Evolutionary conservation across 2,113 vertebrate genomes (phyloP).

Genomic region (Elachura formosa): DNA sequence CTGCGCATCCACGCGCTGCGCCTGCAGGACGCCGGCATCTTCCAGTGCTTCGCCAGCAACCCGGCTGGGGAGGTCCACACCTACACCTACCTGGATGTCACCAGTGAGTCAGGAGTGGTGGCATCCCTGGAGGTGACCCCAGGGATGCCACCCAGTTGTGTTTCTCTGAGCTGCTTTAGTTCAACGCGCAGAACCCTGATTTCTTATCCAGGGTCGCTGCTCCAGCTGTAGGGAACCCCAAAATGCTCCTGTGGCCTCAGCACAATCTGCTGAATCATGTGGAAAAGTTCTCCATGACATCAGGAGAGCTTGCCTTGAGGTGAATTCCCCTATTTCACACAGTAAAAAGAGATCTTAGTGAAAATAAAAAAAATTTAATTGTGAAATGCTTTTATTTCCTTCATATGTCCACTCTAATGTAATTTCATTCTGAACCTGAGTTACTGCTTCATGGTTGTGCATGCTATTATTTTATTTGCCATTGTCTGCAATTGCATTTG

Average conservation of each 20-base stretch:
- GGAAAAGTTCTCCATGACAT: neutral
- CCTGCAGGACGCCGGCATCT: constrained; percentile 88
- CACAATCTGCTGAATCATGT: neutral
- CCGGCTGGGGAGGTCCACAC: constrained; percentile 83
- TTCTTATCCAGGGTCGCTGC: neutral
- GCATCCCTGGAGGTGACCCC: neutral
- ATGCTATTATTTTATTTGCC: neutral
- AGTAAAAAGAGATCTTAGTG: neutral
- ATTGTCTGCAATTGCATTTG: neutral
- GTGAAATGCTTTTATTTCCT: neutral
- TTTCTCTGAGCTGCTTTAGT: neutral
- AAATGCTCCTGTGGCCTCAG: neutral
- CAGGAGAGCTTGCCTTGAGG: neutral
- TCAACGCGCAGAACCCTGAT: fast-evolving
- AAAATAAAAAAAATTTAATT: neutral
- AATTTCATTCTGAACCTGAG: neutral
- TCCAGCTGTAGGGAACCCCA: neutral
- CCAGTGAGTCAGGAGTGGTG: constrained; percentile 78
- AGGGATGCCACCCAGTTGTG: fast-evolving
- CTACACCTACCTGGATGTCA: constrained; percentile 85
- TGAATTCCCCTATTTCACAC: neutral
- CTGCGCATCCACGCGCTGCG: constrained; percentile 80
- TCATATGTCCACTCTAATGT: neutral
- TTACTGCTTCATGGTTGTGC: neutral
- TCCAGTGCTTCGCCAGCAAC: constrained; percentile 90